Conservation (phyloP, 2,113 vertebrate species). For the Phodopus roborovskii region DNA sequence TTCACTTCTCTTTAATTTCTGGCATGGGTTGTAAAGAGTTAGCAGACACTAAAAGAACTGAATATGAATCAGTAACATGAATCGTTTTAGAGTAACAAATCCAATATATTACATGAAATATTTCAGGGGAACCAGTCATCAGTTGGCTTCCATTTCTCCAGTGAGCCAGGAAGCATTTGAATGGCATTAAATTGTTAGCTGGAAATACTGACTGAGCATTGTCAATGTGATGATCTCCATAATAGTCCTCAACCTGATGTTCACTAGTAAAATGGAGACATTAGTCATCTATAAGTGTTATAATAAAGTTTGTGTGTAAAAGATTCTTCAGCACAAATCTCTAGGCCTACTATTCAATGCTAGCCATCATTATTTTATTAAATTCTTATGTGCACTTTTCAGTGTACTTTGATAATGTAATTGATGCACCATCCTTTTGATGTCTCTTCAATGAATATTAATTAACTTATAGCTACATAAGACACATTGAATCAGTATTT, state of each 20-base stretch:
- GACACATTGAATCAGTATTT: background rate
- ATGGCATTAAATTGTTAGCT: background rate
- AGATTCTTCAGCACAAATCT: constrained; percentile 3
- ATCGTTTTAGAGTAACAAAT: constrained; percentile 36
- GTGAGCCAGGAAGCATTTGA: background rate
- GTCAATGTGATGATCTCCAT: background rate
- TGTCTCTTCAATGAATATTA: background rate
- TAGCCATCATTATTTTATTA: background rate
- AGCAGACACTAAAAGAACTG: background rate
- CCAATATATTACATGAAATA: background rate
- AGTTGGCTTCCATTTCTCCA: background rate
- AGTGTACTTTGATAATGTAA: background rate
- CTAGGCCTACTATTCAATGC: background rate
- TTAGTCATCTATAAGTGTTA: background rate
- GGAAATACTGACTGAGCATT: background rate
- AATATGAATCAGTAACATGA: background rate
- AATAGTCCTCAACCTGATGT: background rate
- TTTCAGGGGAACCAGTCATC: background rate
- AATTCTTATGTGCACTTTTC: background rate
- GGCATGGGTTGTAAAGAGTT: background rate
- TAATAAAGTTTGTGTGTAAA: background rate
- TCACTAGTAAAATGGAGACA: background rate
- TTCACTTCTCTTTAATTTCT: background rate
- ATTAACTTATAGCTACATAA: background rate
- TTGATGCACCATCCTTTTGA: background rate